Base-by-base conservation (phyloP, 2,797 vertebrate species). In the Sebastes nivosus region DNA sequence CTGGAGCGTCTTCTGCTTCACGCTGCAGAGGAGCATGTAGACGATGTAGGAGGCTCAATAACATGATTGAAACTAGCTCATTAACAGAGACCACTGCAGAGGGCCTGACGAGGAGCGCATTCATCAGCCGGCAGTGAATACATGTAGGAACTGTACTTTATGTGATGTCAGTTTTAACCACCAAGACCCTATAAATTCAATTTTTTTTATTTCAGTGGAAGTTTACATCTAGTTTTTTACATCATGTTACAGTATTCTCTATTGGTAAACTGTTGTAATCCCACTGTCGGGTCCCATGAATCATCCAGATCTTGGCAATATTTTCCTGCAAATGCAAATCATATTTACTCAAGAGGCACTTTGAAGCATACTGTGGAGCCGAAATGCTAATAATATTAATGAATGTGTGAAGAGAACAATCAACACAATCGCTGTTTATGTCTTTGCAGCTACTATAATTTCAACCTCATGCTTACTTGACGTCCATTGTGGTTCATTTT, bases 61-160 rank as follows among this genome's bases (percentile, higher is more conserved):
- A 90, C 85, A 76, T 55, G 77, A 86, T 52, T 84, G 70, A 89
- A 77, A 81, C 69, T 84, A 88, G 81, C 87, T 89, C 77, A 92
- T 90, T 85, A 86, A 85, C 69, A 50, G 64, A 76, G 72, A 75
- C 81, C 79, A 20, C 63, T 38, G 77, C 67, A 71, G 42, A 11
- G 27, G 27, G 50, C 10, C 27, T 61, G 57, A 76, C 7, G 54
- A 72, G 38, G 32, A 80, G 57, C 2, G 1, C 4, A 65, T 55
- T 65, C 25, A 72, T 42, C 34, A 46, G 20, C 50, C 16, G 50
- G 22, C 55, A 55, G 30, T 8, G 64, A 52, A 64, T 61, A 71
- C 36, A 65, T 72, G 72, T 2, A 58, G 34, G 52, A 82, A 34
- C 65, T 22, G 50, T 63, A 8, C 20, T 67, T 66, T 50, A 14